Evolutionary conservation across 2,797 vertebrate species (phyloP), one percentile per base, ranked within the genome.

Genomic region (Acrossocheilus wenchowensis): DNA sequence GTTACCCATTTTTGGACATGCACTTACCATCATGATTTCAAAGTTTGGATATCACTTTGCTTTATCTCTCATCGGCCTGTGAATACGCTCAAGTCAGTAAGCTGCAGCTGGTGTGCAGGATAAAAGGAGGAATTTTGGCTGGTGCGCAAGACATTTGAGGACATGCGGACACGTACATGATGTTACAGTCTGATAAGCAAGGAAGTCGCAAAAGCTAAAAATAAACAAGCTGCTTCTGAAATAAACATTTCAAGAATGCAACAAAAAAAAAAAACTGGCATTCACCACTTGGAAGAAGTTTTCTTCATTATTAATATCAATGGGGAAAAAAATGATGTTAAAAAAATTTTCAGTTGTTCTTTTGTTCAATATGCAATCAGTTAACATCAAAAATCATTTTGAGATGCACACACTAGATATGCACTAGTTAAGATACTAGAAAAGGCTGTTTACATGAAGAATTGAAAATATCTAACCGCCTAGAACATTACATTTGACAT

Each of bases 41-140:
- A n/a, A 72, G 26, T 23, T 54, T 48, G 60, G 39, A 48, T 26
- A 30, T 82, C 71, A 73, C 52, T 41, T 71, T 0, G 34, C 36
- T 15, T 78, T 15, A 10, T 43, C 41, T 73, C 30, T 78, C 45
- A n/a, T 54, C 80, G 6, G 41, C 23, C 60, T 84, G 45, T 54
- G 73, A 54, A 78, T 66, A 17, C 12, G 12, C 26, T 50, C 7
- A n/a, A 50, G 43, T 66, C 43, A 5, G 50, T 83, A 43, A 43
- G 30, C 30, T 73, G 45, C 66, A 92, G 90, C 87, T 83, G 88
- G 81, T 82, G 48, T 66, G 14, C 43, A 66, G 60, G 23, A 77
- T 66, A 75, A 90, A 30, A 62, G 79, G 23, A 87, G 12, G 57
- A 78, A 69, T 73, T 68, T 62, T 21, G 85, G 68, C 78, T 7